Evolutionary conservation across 1,140 invertebrate genomes (phyloP), one percentile per base, ranked within the genome.

Genomic region (Papilio xuthus): DNA sequence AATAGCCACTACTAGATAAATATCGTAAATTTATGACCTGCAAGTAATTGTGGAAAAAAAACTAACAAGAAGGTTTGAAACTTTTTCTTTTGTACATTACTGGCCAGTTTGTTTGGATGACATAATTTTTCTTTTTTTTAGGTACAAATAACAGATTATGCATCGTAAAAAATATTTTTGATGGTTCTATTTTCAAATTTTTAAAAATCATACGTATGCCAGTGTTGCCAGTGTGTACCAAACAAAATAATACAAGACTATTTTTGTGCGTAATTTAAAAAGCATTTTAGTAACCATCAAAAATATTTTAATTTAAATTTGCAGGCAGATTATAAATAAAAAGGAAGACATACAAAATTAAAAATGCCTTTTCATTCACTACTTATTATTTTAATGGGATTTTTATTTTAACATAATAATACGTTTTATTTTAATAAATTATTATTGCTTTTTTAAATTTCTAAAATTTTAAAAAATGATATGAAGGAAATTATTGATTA

Each of bases 1-100:
- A 32, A 47, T 44, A 63, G 56, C 20, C 53, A 63, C 53, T 76
- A 76, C n/a, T 42, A 1, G 15, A 75, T 74, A 75, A 18, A 75
- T 74, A 41, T 60, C 23, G 42, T 28, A 8, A 53, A 60, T 20
- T 50, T 73, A 13, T 13, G 12, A 67, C 3, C 12, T 67, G 12
- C 3, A 28, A 28, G 13, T 23, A 12, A 3, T 26, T 60, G 7
- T 28, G 15, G 13, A 67, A 67, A 26, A 10, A 53, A 56, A 0
- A 28, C n/a, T 53, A 15, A 12, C 2, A 13, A n/a, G n/a, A n/a
- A n/a, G 2, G 15, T 47, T 15, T 47, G 44, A 47, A 44, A 44
- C 1, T 15, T 4, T 47, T 47, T 47, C 4, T 15, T 47, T 3
- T 4, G 15, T 15, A 53, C 2, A 10, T 44, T 44, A 44, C 44